Percentiles rank a stretch among this genome's conserved stretches.
Evolutionary conservation across 2,797 vertebrate genomes (phyloP).

Genomic region (Denticeps clupeoides): DNA sequence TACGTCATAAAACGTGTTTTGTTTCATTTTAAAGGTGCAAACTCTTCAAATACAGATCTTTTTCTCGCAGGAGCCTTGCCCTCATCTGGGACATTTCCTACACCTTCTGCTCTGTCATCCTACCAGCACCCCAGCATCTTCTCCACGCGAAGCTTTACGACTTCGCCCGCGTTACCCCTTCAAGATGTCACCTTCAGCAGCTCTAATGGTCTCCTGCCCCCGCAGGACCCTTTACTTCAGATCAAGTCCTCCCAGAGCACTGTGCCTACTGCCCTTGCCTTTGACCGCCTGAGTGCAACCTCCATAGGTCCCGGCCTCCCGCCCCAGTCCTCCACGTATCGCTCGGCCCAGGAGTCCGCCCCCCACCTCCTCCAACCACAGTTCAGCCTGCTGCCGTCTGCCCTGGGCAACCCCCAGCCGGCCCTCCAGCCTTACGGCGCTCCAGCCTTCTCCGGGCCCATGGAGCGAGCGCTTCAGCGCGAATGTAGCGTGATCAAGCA

Average conservation of each 20-base stretch:
- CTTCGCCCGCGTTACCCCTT: conserved; percentile 77
- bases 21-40: conserved; percentile 63
- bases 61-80: conserved; percentile 91
- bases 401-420: conserved; percentile 72
- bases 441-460: conserved; percentile 83
- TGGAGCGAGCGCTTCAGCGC: conserved; percentile 95
- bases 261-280: conserved; percentile 77
- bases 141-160: conserved; percentile 77
- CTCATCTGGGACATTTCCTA: conserved; percentile 83
- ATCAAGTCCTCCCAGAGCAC: conserved; percentile 83
- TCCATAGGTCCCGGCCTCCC: conserved; percentile 74
- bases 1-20: neutral
- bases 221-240: conserved; percentile 81
- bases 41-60: conserved; percentile 82
- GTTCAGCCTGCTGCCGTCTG: conserved; percentile 80
- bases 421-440: conserved; percentile 75
- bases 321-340: conserved; percentile 94
- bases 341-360: conserved; percentile 97
- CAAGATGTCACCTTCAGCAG: conserved; percentile 84
- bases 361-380: conserved; percentile 95
- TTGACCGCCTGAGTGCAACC: conserved; percentile 77
- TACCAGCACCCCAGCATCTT: conserved; percentile 89
- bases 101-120: conserved; percentile 73
- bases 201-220: conserved; percentile 81
- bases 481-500: conserved; percentile 99